Evolutionary conservation across 2,888 invertebrate genomes (phyloP).

Genomic region (Idaea dimidiata): DNA sequence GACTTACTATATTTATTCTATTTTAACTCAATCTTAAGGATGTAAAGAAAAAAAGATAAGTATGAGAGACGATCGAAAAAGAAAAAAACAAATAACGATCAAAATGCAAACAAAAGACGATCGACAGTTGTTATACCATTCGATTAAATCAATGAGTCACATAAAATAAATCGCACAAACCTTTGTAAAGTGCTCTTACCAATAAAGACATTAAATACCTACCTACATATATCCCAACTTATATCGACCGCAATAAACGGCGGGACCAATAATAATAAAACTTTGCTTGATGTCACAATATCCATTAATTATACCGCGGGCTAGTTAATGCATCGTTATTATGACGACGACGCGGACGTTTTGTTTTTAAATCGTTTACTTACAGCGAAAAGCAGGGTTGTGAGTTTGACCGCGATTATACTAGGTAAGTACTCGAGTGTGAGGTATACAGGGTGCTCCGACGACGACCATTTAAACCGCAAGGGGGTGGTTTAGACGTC

Average conservation of each 20-base stretch:
- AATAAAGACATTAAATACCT: background rate
- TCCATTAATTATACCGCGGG: background rate
- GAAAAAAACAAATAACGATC: background rate
- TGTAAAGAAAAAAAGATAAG: no score
- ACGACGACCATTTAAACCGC: no score
- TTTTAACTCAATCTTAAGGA: no score
- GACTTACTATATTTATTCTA: no score
- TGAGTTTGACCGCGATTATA: background rate
- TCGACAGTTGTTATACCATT: no score
- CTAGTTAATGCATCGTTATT: background rate
- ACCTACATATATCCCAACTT: background rate
- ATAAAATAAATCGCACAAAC: no score
- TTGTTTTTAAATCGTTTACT: background rate
- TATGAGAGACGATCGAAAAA: background rate
- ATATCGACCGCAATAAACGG: background rate
- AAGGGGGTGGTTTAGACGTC: no score
- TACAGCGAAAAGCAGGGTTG: background rate
- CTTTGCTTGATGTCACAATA: background rate
- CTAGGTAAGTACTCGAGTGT: no score
- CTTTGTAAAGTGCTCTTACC: background rate
- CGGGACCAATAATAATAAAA: background rate
- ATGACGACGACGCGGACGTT: background rate
- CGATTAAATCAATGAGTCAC: no score
- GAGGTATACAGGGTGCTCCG: no score
- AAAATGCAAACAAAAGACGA: background rate